Evolutionary conservation across 2,113 vertebrate species (phyloP).

Genomic region (Seriola rivoliana): DNA sequence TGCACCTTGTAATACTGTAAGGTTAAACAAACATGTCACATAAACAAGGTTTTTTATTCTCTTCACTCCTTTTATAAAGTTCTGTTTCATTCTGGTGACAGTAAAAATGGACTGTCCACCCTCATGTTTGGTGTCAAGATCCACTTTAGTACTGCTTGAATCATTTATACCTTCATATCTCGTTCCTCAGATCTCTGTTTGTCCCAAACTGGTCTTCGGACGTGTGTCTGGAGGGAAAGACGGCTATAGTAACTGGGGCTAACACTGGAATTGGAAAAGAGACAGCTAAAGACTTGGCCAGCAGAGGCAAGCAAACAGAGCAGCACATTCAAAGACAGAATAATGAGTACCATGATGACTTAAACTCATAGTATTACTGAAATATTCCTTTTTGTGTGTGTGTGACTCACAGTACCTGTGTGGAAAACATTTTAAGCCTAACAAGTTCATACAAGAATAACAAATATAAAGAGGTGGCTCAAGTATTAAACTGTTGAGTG

Average conservation of each 20-base stretch:
- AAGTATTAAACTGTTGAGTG: slow-evolving; percentile 5
- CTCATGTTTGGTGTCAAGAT: neutral
- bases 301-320: slow-evolving; percentile 74
- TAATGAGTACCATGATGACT: neutral
- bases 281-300: slow-evolving; percentile 80
- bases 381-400: neutral
- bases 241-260: slow-evolving; percentile 80
- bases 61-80: neutral
- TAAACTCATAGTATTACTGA: neutral
- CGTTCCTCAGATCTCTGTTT: slow-evolving; percentile 72
- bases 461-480: slow-evolving; percentile 9
- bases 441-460: neutral
- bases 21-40: slow-evolving; percentile 24
- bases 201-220: slow-evolving; percentile 77
- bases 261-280: slow-evolving; percentile 86
- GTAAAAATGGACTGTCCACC: neutral
- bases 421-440: slow-evolving; percentile 2
- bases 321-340: neutral
- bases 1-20: slow-evolving; percentile 2
- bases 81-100: neutral
- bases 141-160: neutral
- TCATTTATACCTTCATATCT: neutral
- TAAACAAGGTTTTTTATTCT: slow-evolving; percentile 1
- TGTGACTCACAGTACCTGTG: slow-evolving; percentile 12
- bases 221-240: slow-evolving; percentile 82